phyloP scores from a whole-genome alignment of 2,797 vertebrate genomes.

The Cryptoblepharus egeriae region DNA sequence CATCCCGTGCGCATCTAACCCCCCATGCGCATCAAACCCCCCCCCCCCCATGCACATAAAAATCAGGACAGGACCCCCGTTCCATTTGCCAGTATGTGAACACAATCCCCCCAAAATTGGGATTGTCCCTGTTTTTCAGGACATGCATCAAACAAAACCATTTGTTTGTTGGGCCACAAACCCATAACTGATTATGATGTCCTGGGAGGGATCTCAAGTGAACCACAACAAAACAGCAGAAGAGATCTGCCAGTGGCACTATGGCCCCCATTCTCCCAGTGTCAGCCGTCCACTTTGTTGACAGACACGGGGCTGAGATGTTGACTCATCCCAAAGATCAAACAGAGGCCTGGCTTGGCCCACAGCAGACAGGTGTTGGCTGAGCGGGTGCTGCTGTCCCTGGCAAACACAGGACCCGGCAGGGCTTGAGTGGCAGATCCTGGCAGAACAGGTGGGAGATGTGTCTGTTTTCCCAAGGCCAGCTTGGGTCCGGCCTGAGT shows the following conservation, averaged over 20 bases:
- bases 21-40: too few relatives aligned
- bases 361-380: slow-evolving; percentile 51
- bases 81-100: too few relatives aligned
- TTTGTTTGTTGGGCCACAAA: too few relatives aligned
- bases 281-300: neutral
- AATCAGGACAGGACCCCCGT: too few relatives aligned
- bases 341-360: neutral
- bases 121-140: too few relatives aligned
- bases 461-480: neutral
- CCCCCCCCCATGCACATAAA: too few relatives aligned
- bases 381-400: neutral
- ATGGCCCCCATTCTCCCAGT: too few relatives aligned
- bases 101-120: too few relatives aligned
- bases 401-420: neutral
- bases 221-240: too few relatives aligned
- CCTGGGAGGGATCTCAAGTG: neutral
- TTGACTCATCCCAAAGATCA: slow-evolving; percentile 23
- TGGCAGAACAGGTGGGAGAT: slow-evolving; percentile 13
- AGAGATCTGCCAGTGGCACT: neutral
- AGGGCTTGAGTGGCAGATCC: slow-evolving; percentile 27
- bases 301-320: rapidly evolving
- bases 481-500: too few relatives aligned
- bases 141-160: too few relatives aligned
- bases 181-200: neutral
- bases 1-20: too few relatives aligned